Conservation (phyloP, 2,888 invertebrate species). For the Lepidochitona cinerea region DNA sequence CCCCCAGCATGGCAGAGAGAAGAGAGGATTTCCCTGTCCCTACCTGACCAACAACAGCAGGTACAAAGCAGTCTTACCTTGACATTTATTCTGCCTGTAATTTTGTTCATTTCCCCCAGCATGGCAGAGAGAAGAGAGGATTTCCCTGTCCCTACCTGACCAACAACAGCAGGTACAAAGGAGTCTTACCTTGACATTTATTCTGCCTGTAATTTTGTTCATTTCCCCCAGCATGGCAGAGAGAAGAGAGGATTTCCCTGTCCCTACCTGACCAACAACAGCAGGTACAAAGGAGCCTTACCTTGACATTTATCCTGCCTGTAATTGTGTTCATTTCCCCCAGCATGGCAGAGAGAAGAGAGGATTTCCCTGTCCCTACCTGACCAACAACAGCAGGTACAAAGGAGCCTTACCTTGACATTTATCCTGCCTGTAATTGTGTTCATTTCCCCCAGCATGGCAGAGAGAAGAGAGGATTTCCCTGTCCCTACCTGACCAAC, state of each 20-base stretch:
- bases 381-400: not conserved
- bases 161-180: not conserved
- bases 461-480: not conserved
- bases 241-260: slow-evolving; percentile 66
- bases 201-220: slow-evolving; percentile 58
- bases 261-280: slow-evolving; percentile 66
- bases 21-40: not conserved
- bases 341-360: not conserved
- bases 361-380: not conserved
- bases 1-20: slow-evolving; percentile 5
- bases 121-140: not conserved
- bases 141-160: not conserved
- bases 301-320: not conserved
- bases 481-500: not conserved
- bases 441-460: not conserved
- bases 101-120: not conserved
- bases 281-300: slow-evolving; percentile 57
- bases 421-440: not conserved
- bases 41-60: not conserved
- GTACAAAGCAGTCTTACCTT: not conserved
- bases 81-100: not conserved
- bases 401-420: not conserved
- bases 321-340: not conserved
- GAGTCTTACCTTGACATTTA: slow-evolving; percentile 59
- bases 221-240: slow-evolving; percentile 68